Base-by-base conservation (phyloP, 2,888 invertebrate genomes). In the Pilophorus perplexus region DNA sequence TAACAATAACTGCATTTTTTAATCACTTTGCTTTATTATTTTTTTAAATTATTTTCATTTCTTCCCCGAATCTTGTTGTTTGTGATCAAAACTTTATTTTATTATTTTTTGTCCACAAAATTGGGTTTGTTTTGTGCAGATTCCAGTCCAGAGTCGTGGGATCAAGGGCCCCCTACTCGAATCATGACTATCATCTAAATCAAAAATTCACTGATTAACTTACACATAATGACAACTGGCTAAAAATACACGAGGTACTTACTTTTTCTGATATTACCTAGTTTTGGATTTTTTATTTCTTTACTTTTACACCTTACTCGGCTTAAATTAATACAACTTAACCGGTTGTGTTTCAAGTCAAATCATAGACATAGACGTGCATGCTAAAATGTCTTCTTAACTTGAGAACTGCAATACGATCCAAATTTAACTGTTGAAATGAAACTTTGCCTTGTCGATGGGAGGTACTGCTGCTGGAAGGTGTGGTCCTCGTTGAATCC, bases 101-200 rank as follows among this genome's bases (percentile, higher is more conserved):
- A 20, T 60, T 42, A 42, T 22, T 44, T 57, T 12, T 28, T 60
- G 14, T 42, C 28, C 46, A 60, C 46, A 60, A 66, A 55, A 55
- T 60, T 68, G 67, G 69, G 69, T 69, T 69, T 67, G 57, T 69
- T 66, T 65, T 71, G 71, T 72, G 70, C 71, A 72, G 72, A 72
- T 72, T 64, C 71, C 68, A 71, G 66, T 59, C 72, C 71, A 38
- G 71, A 71, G 64, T 68, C 67, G 37, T 71, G 72, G 72, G 66
- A 67, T 33, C 54, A 67, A 33, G 72, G 69, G 33, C 38, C 71
- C 62, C 70, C 72, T 16, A 69, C 70, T 52, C 67, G 70, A 62
- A 70, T 71, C 66, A 71, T 70, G 70, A 68, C 67, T 59, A 54
- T 68, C 67, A 57, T 57, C 68, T 70, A 67, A 70, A 65, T 23